A percentile compares a stretch with the other conserved stretches of the same genome.
Evolutionary conservation across 2,113 vertebrate genomes (phyloP).

Genomic region (Podocnemis expansa): DNA sequence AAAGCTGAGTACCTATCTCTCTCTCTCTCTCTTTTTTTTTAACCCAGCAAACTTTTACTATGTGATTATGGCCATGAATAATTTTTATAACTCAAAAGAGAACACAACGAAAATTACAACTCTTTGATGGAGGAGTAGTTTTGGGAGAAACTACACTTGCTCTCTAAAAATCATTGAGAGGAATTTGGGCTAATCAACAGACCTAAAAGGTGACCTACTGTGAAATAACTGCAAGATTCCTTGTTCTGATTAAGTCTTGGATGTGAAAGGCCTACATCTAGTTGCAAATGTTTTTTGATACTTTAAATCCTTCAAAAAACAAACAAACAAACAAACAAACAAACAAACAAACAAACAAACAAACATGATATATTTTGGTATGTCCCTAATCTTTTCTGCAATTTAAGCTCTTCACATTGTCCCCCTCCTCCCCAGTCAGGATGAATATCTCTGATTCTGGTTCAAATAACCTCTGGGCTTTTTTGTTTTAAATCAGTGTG

Average conservation of each 20-base stretch:
- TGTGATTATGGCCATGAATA: not conserved
- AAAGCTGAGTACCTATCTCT: accelerated
- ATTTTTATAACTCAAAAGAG: accelerated
- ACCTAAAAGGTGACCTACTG: not conserved
- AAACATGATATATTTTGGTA: not conserved
- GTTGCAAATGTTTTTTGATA: not conserved
- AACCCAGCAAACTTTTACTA: not conserved
- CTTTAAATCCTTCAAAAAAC: not conserved
- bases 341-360: no score
- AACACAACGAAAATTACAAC: not conserved
- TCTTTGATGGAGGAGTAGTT: not conserved
- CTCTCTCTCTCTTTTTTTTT: not conserved
- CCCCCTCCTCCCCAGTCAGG: not conserved
- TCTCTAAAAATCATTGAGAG: not conserved
- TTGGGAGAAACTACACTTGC: not conserved
- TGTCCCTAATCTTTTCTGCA: not conserved
- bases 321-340: no score
- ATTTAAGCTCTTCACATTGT: not conserved
- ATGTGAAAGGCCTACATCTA: not conserved
- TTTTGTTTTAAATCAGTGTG: not conserved
- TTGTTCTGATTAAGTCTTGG: not conserved
- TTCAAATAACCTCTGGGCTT: constrained; percentile 24
- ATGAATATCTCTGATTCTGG: constrained; percentile 22
- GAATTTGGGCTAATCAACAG: not conserved
- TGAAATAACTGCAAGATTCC: not conserved